Base-by-base conservation (phyloP, 2,113 vertebrate genomes). In the Marmota monax region DNA sequence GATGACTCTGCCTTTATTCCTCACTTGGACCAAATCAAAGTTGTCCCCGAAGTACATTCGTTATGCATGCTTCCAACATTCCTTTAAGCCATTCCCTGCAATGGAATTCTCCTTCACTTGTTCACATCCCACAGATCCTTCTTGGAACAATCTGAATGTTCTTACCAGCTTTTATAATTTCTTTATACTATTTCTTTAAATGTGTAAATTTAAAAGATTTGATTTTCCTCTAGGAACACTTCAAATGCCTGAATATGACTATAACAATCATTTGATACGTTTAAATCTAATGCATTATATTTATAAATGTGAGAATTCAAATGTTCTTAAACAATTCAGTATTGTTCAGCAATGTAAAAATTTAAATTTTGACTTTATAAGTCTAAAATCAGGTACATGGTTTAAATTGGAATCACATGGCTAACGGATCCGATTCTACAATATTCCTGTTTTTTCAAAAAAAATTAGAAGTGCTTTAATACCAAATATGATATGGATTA, bases 321-420 rank as follows among this genome's bases (percentile, higher is more conserved):
- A 34, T 39, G 79, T 84, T 89, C 73, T 74, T 80, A 39, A 74
- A 67, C 20, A 73, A 72, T 74, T 65, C 10, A 73, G 5, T 73
- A 48, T 89, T 76, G 58, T 74, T 85, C 58, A 90, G 58, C 87
- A 92, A 34, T 56, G 45, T 77, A 37, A 77, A 90, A 72, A 48
- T 74, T 45, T 65, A 27, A 27, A 23, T 85, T 90, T 74, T 53
- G 20, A 51, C 20, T 51, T 92, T 61, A 32, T 42, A 86, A 90
- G 34, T 58, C 39, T 90, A 63, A 90, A 93, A 58, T 70, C 73
- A 74, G 6, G 65, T 79, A 79, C 27, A 42, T 56, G 56, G 61
- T 73, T 88, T 67, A 78, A 56, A 42, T 39, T 69, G 32, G 34
- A 58, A 74, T 89, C 48, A 13, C 5, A 53, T 53, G 20, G 23